phyloP scores from a whole-genome alignment of 2,797 vertebrate species.

The Takifugu rubripes region DNA sequence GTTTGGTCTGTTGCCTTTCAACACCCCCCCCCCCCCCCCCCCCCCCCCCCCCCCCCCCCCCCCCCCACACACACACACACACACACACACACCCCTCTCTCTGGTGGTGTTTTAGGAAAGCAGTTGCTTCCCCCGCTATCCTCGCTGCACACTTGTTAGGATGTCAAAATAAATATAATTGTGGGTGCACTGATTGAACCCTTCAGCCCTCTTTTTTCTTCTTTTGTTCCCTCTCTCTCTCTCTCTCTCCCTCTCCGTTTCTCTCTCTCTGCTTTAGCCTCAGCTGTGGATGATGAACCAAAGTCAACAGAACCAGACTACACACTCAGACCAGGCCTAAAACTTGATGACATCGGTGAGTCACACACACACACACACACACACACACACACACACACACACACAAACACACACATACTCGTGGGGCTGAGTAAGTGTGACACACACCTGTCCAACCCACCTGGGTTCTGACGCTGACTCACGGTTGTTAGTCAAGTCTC shows the following conservation, averaged over 20 bases:
- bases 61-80: constrained; percentile 1
- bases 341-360: constrained; percentile 93
- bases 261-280: constrained; percentile 43
- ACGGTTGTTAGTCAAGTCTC: constrained; percentile 3
- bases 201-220: constrained; percentile 26
- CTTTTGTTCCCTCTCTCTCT: constrained; percentile 28
- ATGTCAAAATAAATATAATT: constrained; percentile 62
- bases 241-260: constrained; percentile 31
- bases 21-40: constrained; percentile 7
- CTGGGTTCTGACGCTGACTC: constrained; percentile 12
- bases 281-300: constrained; percentile 80
- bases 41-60: constrained; percentile 10
- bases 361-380: constrained; percentile 28
- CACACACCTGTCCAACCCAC: neutral
- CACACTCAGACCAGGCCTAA: constrained; percentile 91
- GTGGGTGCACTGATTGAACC: constrained; percentile 62
- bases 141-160: constrained; percentile 35
- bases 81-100: neutral
- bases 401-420: neutral
- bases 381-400: neutral
- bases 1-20: constrained; percentile 47
- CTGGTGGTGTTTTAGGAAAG: constrained; percentile 40
- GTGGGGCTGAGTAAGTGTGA: constrained; percentile 11
- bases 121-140: constrained; percentile 34
- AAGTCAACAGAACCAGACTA: constrained; percentile 89